Evolutionary conservation across 1,140 invertebrate species (phyloP).

Genomic region (Penaeus japonicus): DNA sequence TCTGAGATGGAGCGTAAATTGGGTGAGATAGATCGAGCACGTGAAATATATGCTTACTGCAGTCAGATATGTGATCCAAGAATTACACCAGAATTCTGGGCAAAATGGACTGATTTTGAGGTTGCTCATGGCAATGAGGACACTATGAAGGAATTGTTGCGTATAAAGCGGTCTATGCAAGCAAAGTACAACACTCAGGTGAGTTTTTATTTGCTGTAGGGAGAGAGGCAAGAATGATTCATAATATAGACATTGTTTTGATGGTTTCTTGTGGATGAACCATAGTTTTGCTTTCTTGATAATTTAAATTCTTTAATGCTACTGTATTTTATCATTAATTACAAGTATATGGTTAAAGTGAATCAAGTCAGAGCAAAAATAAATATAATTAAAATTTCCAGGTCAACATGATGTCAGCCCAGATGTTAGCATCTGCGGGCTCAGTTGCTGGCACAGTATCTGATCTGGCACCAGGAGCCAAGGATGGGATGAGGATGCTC

Average conservation of each 20-base stretch:
- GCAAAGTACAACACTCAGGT: slow-evolving; percentile 95
- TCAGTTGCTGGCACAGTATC: slow-evolving; percentile 72
- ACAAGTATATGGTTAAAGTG: background rate
- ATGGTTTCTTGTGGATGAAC: no score
- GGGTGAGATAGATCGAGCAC: slow-evolving; percentile 95
- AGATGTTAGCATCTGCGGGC: slow-evolving; percentile 79
- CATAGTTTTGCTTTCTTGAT: background rate
- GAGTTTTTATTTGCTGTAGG: slow-evolving; percentile 30
- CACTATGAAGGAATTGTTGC: slow-evolving; percentile 98
- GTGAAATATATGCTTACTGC: slow-evolving; percentile 97
- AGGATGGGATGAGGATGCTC: slow-evolving; percentile 86
- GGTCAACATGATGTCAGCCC: slow-evolving; percentile 96
- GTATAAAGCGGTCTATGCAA: slow-evolving; percentile 96
- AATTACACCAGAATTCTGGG: slow-evolving; percentile 92
- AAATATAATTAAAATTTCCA: slow-evolving; percentile 50
- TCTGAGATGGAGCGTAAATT: slow-evolving; percentile 97
- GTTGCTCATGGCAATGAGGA: slow-evolving; percentile 99
- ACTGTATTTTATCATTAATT: background rate
- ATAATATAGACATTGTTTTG: no score
- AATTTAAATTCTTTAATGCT: background rate
- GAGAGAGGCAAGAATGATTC: background rate
- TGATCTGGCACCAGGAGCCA: slow-evolving; percentile 73
- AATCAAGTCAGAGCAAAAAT: background rate
- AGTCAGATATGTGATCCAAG: slow-evolving; percentile 99
- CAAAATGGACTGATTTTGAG: slow-evolving; percentile 99